Conservation (phyloP, 2,888 invertebrate species). For the Trichogramma evanescens region DNA sequence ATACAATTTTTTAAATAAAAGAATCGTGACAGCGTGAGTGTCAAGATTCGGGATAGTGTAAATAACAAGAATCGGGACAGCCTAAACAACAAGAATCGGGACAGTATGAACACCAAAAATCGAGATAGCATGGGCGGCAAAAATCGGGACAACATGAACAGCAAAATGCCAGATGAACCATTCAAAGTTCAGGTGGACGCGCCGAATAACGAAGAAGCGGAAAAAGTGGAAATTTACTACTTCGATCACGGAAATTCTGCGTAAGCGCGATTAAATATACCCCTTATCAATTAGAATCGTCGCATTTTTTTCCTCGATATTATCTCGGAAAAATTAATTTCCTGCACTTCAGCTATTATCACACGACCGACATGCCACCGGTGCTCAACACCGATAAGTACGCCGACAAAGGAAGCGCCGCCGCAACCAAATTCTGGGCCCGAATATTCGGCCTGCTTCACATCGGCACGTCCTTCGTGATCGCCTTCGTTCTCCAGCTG, state of each 20-base stretch:
- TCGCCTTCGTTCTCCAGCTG: conserved; percentile 57
- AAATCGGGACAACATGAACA: too few species aligned
- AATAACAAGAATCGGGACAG: too few species aligned
- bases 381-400: conserved; percentile 52
- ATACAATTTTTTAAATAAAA: too few species aligned
- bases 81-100: too few species aligned
- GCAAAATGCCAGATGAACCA: too few species aligned
- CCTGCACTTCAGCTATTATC: conserved; percentile 48
- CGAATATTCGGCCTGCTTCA: conserved; percentile 60
- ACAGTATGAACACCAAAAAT: too few species aligned
- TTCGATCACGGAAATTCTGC: conserved; percentile 63
- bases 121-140: too few species aligned
- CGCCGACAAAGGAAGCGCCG: conserved; percentile 55
- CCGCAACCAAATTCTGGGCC: conserved; percentile 61
- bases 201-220: conserved; percentile 22
- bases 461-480: conserved; percentile 55
- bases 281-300: too few species aligned
- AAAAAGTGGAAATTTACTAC: conserved; percentile 59
- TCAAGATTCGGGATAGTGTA: too few species aligned
- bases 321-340: neutral
- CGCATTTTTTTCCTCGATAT: neutral
- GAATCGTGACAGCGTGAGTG: too few species aligned
- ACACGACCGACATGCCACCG: conserved; percentile 60
- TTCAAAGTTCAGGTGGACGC: too few species aligned
- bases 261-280: conserved; percentile 45